Percentiles rank a stretch among this genome's conserved stretches.
Evolutionary conservation across 2,797 vertebrate genomes (phyloP).

Genomic region (Sebastes matsubarae): DNA sequence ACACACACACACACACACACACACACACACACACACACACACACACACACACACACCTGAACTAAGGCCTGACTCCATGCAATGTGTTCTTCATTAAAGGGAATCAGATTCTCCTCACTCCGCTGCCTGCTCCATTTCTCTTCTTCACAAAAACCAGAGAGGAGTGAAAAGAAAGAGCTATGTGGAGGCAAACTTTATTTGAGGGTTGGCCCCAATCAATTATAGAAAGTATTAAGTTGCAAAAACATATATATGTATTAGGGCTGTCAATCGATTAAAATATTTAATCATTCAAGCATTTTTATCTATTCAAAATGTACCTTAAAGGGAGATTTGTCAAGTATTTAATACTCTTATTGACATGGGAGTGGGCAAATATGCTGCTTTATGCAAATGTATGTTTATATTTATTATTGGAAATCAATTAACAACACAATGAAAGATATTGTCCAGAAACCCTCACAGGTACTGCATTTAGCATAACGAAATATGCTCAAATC

Average conservation of each 20-base stretch:
- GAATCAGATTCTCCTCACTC: conserved; percentile 70
- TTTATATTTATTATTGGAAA: too few relatives aligned
- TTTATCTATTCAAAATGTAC: too few relatives aligned
- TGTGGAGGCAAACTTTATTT: neutral
- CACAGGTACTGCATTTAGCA: too few relatives aligned
- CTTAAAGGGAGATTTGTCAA: too few relatives aligned
- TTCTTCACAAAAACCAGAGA: conserved; percentile 29
- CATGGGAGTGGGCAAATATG: too few relatives aligned
- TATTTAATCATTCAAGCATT: too few relatives aligned
- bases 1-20: conserved; percentile 35
- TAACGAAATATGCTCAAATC: too few relatives aligned
- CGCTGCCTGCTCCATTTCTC: conserved; percentile 35
- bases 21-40: conserved; percentile 18
- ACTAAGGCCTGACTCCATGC: conserved; percentile 46
- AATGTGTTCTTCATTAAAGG: conserved; percentile 79
- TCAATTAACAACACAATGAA: too few relatives aligned
- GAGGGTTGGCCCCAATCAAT: neutral
- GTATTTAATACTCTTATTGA: too few relatives aligned
- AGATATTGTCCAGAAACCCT: too few relatives aligned
- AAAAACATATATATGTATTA: neutral
- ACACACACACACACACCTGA: conserved; percentile 26
- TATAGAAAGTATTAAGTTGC: neutral
- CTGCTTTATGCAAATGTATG: too few relatives aligned
- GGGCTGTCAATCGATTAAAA: too few relatives aligned
- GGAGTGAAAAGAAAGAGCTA: neutral